Base-by-base conservation (phyloP, 1,140 invertebrate species). In the Apis laboriosa region DNA sequence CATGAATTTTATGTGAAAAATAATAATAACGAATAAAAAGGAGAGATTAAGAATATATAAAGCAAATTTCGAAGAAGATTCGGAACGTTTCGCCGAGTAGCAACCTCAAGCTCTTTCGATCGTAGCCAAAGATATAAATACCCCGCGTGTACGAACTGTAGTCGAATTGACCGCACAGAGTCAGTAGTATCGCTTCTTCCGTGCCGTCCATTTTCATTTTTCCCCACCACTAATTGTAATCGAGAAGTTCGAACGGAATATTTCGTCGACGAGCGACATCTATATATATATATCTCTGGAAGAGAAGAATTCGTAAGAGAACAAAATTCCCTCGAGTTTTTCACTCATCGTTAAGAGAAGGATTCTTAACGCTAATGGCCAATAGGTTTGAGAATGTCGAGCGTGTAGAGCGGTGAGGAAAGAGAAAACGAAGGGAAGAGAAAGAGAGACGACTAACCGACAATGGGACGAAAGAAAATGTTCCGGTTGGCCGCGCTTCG, bases 321-420 rank as follows among this genome's bases (percentile, higher is more conserved):
- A 34, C 9, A 24, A 19, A 12, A n/a, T 9, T 11, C 17, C 34
- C 64, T 15, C 12, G 58, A 68, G 28, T 60, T 82, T 83, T 53
- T 58, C 58, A 70, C 72, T 49, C 12, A 51, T 66, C 77, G 51
- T 43, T 43, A 43, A 43, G 85, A 86, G 60, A n/a, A 9, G 67
- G 67, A 87, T 88, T 87, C 77, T 87, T 86, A 87, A 24, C 78
- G 83, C 51, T 84, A 87, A 88, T 88, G 74, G 21, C 61, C 73
- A 56, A 87, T 76, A 60, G 15, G 51, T 76, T 70, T 9, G 73
- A 67, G 60, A 88, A 84, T 77, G 85, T 84, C 70, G 70, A 17
- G 79, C 77, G 74, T 55, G 55, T 49, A 55, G 24, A 60, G 61
- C 8, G 51, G 19, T 66, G 55, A 55, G 19, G 24, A 71, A 21